Base-by-base conservation (phyloP, 2,797 vertebrate genomes). In the Lacerta bilineata region DNA sequence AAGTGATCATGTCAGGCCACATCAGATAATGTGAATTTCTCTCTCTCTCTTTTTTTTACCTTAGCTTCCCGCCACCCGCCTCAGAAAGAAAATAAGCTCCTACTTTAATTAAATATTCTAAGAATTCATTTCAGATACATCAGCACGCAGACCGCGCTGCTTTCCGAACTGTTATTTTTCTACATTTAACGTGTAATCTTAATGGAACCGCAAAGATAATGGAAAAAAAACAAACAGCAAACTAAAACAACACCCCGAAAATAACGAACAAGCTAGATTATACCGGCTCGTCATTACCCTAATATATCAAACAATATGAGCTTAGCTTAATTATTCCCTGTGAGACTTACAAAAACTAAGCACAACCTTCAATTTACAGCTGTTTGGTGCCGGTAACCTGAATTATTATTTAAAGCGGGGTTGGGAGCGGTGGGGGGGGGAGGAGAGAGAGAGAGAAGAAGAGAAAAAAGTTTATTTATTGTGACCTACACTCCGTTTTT, bases 331-430 rank as follows among this genome's bases (percentile, higher is more conserved):
- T 98, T 97, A 97, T 97, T 95, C 95, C 97, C 97, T 98, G 97
- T 97, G 97, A 98, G 97, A 97, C 95, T 97, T 96, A 96, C 93
- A 95, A 96, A 97, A 97, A 97, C 96, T 95, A 97, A 97, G 96
- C 96, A 96, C 97, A 97, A 97, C 97, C 97, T 98, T 97, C 97
- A 97, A 97, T 98, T 97, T 98, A 97, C 97, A 98, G 97, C 97
- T 98, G 97, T 97, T 97, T 97, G 95, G 97, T 97, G 96, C 95
- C 86, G 84, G 94, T 96, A 97, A 97, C 97, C 97, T 97, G 97
- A 98, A 97, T 97, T 97, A 97, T 97, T 97, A 97, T 97, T 96
- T 97, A 97, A 97, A 89, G 78, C 41, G 84, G 78, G 79, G 76
- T 77, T 72, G 78, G 68, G 25, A 17, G 72, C 33, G 25, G 64